Evolutionary conservation across 92 coral and sea anemone genomes (phyloP), one percentile per base, ranked within the genome.

Genomic region (Bergia puertoricense): DNA sequence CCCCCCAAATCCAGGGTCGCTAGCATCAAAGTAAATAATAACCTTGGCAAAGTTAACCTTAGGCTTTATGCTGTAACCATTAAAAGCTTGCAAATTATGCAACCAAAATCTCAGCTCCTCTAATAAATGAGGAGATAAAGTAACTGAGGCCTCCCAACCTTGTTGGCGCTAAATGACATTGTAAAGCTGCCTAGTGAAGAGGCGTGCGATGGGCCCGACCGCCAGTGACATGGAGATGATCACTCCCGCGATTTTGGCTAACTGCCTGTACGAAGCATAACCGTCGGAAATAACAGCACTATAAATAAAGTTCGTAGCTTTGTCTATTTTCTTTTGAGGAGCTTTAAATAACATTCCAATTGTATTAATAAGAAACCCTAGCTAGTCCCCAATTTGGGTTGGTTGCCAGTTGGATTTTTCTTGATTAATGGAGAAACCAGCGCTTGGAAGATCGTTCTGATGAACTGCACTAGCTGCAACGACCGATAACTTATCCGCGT

Each of bases 341-440:
- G 65, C 80, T 74, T 89, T 89, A 89, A 89, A 89, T 56, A 79
- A 65, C 91, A 89, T 74, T 43, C 51, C 74, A 14, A 84, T 88
- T 14, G 86, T 88, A 50, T 88, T 77, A 43, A 91, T 91, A 42
- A 91, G 15, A 23, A 45, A 51, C 40, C 93, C 91, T 0, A 91
- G 89, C 91, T 87, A 84, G 46, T 88, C 85, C 42, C 76, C 93
- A 36, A 82, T 56, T 75, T 91, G 77, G 84, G 77, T 77, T 40
- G 87, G 89, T 78, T 91, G 79, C 90, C 92, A 89, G 59, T 89
- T 74, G 54, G 75, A 67, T 66, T 89, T 86, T 23, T 41, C 71
- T 62, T 89, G 85, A 57, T 86, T 89, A 39, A 86, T 40, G 72
- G 75, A 81, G 36, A 92, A 88, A 41, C 89, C 90, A 11, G 88